Base-by-base conservation (phyloP, 2,113 vertebrate species). In the Trinectes maculatus region DNA sequence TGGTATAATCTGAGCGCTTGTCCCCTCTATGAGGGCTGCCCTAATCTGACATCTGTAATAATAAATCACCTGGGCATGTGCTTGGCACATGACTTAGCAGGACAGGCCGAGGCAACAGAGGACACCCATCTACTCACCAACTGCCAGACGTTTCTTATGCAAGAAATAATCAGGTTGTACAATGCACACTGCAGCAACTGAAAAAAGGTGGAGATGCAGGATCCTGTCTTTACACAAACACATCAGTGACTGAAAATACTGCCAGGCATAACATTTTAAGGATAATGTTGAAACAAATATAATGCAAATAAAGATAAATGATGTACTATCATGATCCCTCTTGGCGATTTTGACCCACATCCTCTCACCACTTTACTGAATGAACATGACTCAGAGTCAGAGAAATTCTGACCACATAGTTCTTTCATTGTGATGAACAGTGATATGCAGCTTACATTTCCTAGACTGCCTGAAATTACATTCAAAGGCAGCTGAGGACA, bases 161-260 rank as follows among this genome's bases (percentile, higher is more conserved):
- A 84, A 85, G 55, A 75, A 81, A 63, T 74, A 87, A 88, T 79
- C 83, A 71, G 29, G 22, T 85, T 85, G 83, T 49, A 78, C 82
- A 85, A 83, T 70, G 34, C 6, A 49, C 42, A 72, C n/a, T n/a
- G n/a, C n/a, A n/a, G n/a, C n/a, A n/a, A n/a, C n/a, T n/a, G n/a
- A n/a, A n/a, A n/a, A n/a, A n/a, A n/a, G n/a, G n/a, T n/a, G 3
- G 7, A 62, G 15, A 25, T 49, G 6, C 31, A 47, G 11, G 22
- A 1, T 1, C 3, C 6, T 12, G 8, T 71, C 33, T 19, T 47
- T n/a, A 40, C 5, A 25, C 16, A 24, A 18, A 49, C 40, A 54
- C 13, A 48, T 3, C 21, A 37, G n/a, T n/a, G n/a, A 48, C 19
- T 34, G 9, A 29, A 51, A 65, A 54, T 39, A 13, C 18, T 51